Conservation (phyloP, 2,888 invertebrate genomes). For the Onchidella celtica region DNA sequence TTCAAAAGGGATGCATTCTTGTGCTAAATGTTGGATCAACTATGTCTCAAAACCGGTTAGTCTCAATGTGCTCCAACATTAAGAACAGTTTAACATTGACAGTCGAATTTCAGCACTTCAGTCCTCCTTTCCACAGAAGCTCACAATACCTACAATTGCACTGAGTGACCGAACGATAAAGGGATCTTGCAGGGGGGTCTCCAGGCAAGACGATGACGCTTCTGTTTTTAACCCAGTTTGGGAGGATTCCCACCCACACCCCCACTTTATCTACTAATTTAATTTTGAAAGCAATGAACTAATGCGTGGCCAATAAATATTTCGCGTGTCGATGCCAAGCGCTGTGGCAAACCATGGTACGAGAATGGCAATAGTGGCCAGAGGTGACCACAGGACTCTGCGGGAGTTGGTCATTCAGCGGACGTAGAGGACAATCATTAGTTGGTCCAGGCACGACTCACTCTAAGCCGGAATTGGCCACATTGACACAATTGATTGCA, state of each 20-base stretch:
- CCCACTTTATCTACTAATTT: neutral
- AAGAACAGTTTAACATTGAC: too few relatives aligned
- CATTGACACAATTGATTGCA: neutral
- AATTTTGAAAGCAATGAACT: neutral
- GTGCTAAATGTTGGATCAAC: too few relatives aligned
- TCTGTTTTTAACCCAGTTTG: too few relatives aligned
- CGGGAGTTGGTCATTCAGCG: neutral
- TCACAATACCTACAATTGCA: too few relatives aligned
- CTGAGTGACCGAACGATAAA: too few relatives aligned
- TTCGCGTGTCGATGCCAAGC: constrained; percentile 32
- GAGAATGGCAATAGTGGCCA: neutral
- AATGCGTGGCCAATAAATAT: constrained; percentile 12
- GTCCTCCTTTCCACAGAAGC: too few relatives aligned
- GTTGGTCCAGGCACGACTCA: neutral
- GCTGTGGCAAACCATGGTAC: neutral
- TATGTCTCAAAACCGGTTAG: too few relatives aligned
- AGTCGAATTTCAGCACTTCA: too few relatives aligned
- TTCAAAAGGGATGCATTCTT: too few relatives aligned
- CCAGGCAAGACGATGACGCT: too few relatives aligned
- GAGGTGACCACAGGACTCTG: constrained; percentile 10
- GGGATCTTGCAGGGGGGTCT: too few relatives aligned
- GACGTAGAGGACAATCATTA: constrained; percentile 25
- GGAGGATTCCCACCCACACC: neutral
- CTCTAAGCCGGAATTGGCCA: neutral
- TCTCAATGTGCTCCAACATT: too few relatives aligned